phyloP scores from a whole-genome alignment of 1,140 invertebrate species.

The Ditylenchus dipsaci region DNA sequence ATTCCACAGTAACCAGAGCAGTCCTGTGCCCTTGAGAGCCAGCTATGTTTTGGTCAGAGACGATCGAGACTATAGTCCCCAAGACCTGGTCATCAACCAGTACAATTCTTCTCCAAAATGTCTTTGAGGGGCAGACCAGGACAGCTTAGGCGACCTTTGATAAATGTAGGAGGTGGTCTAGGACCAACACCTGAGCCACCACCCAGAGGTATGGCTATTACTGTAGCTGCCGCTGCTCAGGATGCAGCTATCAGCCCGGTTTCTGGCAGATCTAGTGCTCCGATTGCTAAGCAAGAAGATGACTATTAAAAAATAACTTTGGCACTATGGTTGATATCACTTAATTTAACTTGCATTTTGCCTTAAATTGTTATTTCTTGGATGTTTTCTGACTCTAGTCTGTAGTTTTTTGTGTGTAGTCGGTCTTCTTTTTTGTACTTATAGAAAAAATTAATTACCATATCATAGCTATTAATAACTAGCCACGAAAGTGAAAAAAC shows the following conservation, averaged over 20 bases:
- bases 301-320: neutral
- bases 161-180: neutral
- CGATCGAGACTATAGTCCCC: neutral
- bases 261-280: neutral
- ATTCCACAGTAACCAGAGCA: neutral
- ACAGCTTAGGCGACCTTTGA: neutral
- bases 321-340: no score
- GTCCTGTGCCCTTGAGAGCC: neutral
- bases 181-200: neutral
- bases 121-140: neutral
- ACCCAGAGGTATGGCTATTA: neutral
- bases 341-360: no score
- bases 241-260: neutral
- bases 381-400: no score
- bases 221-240: neutral
- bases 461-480: no score
- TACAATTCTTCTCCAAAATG: neutral
- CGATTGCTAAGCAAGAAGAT: neutral
- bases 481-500: no score
- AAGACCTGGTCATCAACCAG: neutral
- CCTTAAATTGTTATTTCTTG: no score
- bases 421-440: no score
- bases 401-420: no score
- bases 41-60: neutral
- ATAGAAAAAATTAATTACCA: no score